phyloP scores from a whole-genome alignment of 2,797 vertebrate species.

The Eulemur mongoz region DNA sequence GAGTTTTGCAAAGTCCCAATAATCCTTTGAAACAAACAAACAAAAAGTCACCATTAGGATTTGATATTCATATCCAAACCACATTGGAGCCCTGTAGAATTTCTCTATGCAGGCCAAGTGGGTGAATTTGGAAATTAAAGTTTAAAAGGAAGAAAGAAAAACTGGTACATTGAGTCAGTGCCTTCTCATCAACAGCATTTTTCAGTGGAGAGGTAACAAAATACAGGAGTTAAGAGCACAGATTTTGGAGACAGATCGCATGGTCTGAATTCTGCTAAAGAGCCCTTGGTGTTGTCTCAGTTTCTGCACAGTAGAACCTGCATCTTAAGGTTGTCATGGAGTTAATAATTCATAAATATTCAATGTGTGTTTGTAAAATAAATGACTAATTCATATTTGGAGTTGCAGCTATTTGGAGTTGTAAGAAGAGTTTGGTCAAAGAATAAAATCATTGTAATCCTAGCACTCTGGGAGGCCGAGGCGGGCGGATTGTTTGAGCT shows the following conservation, averaged over 20 bases:
- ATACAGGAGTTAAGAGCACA: background rate
- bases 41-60: background rate
- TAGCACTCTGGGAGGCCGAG: too few relatives aligned
- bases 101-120: background rate
- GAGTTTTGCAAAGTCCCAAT: slow-evolving; percentile 97
- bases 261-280: background rate
- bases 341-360: background rate
- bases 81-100: background rate
- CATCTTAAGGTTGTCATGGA: background rate
- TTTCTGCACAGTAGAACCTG: background rate
- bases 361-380: background rate
- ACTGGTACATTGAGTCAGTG: background rate
- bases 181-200: background rate
- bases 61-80: background rate
- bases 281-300: background rate
- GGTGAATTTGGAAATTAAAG: background rate
- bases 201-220: background rate
- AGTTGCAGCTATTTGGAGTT: background rate
- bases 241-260: background rate
- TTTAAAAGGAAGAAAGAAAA: background rate
- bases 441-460: background rate
- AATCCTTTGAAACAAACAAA: slow-evolving; percentile 88
- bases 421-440: slow-evolving; percentile 7
- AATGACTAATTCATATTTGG: background rate
- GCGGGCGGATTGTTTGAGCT: too few relatives aligned